Evolutionary conservation across 2,888 invertebrate species (phyloP).

Genomic region (Druceiella hillmani): DNA sequence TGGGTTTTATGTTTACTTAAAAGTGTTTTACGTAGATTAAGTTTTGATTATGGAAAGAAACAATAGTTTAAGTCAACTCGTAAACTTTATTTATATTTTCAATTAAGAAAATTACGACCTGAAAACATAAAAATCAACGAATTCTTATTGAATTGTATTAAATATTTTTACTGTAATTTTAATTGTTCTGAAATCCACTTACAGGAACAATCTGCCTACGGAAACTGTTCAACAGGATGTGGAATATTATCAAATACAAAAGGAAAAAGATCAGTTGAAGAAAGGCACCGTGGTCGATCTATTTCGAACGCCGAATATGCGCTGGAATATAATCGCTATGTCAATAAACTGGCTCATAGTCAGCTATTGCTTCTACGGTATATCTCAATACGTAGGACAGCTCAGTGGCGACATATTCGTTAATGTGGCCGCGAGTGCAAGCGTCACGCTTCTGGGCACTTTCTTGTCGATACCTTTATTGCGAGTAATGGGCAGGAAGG

Average conservation of each 20-base stretch:
- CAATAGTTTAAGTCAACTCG: no score
- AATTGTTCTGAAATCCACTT: constrained; percentile 29
- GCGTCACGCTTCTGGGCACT: constrained; percentile 55
- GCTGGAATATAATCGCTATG: constrained; percentile 65
- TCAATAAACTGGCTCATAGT: constrained; percentile 76
- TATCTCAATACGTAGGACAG: constrained; percentile 76
- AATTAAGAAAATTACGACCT: no score
- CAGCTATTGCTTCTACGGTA: constrained; percentile 72
- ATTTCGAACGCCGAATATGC: constrained; percentile 64
- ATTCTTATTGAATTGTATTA: no score
- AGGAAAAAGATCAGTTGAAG: constrained; percentile 33
- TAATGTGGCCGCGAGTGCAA: constrained; percentile 74
- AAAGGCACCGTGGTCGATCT: constrained; percentile 59
- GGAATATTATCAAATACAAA: constrained; percentile 33
- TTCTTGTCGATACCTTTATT: constrained; percentile 56
- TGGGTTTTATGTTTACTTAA: no score
- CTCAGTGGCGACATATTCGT: constrained; percentile 74
- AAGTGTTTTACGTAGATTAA: no score
- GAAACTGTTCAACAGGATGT: constrained; percentile 41
- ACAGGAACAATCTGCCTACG: constrained; percentile 46
- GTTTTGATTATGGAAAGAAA: no score
- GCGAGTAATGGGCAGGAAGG: constrained; percentile 61
- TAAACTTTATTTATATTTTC: no score
- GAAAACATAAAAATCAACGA: no score
- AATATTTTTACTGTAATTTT: no score